These are phyloP conservation scores for Temnothorax ravouxi DNA, from an alignment of 2,888 invertebrate species.

Conservation along the genomic window DNA sequence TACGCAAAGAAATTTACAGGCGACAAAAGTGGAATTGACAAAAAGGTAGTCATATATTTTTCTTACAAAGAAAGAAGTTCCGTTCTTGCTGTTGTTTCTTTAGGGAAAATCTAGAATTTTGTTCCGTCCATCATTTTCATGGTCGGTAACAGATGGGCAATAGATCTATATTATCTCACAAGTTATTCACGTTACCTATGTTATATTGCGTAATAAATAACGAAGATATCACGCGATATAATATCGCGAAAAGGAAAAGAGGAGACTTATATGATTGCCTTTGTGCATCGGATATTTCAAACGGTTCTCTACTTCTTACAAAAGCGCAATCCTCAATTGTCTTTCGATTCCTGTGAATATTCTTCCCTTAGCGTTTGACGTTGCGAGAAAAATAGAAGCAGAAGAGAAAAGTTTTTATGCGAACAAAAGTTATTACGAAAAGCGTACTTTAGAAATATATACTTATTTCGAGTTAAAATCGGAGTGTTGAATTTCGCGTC, in stretches of 20 bases:
- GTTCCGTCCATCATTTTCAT: neutral
- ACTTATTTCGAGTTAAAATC: neutral
- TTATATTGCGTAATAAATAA: neutral
- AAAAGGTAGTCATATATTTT: neutral
- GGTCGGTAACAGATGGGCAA: neutral
- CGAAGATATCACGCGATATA: neutral
- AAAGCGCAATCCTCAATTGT: neutral
- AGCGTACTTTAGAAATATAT: neutral
- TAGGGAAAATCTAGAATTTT: neutral
- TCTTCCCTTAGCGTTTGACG: neutral
- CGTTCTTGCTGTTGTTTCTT: neutral
- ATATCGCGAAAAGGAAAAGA: neutral
- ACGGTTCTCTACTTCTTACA: neutral
- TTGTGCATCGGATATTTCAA: slow-evolving; percentile 27
- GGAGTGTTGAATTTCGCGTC: neutral
- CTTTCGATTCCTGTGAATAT: slow-evolving; percentile 13
- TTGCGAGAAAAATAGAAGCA: slow-evolving; percentile 10
- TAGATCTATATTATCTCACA: neutral
- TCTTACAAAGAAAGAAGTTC: neutral
- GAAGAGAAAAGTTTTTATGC: neutral
- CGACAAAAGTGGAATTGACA: neutral
- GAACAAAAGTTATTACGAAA: neutral
- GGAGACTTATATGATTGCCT: neutral
- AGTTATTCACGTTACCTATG: neutral
- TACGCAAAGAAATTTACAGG: neutral